Percentiles rank a stretch among this genome's conserved stretches.
Evolutionary conservation across 2,113 vertebrate genomes (phyloP).

Genomic region (Perccottus glenii): DNA sequence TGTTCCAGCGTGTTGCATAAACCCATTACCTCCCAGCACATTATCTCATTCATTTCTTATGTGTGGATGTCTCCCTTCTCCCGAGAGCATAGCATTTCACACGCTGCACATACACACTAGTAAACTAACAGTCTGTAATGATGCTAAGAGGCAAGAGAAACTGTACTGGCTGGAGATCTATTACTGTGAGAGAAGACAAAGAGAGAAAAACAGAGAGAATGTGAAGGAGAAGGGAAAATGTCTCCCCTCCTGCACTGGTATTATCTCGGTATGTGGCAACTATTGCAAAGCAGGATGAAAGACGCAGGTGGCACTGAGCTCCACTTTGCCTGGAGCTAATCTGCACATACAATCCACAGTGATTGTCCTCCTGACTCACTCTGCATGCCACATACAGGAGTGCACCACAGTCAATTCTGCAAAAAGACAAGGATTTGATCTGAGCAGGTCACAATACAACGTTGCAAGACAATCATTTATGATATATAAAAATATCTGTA

Average conservation of each 20-base stretch:
- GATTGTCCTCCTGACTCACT: conserved; percentile 25
- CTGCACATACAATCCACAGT: conserved; percentile 32
- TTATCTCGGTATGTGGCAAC: conserved; percentile 66
- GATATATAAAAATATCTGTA: too few relatives aligned
- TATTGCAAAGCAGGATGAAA: conserved; percentile 59
- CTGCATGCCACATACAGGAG: conserved; percentile 16
- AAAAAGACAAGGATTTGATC: conserved; percentile 12
- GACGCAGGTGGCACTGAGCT: conserved; percentile 50
- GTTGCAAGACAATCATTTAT: too few relatives aligned
- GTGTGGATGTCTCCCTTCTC: conserved; percentile 87
- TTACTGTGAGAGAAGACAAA: conserved; percentile 56
- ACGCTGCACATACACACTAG: conserved; percentile 75
- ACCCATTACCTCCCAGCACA: conserved; percentile 90
- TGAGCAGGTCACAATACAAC: background rate
- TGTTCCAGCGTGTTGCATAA: conserved; percentile 86
- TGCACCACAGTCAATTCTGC: conserved; percentile 8
- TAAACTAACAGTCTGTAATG: conserved; percentile 90
- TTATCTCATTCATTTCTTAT: conserved; percentile 93
- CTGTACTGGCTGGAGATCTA: conserved; percentile 75
- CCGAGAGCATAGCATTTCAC: conserved; percentile 87
- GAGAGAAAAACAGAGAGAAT: conserved; percentile 42
- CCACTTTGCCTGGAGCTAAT: conserved; percentile 50
- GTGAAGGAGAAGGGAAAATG: conserved; percentile 35
- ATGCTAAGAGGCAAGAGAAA: conserved; percentile 81
- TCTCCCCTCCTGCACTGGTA: conserved; percentile 36